A percentile compares a stretch with the other conserved stretches of the same genome.
phyloP scores from a whole-genome alignment of 1,140 invertebrate genomes.

The Drosophila punjabiensis region DNA sequence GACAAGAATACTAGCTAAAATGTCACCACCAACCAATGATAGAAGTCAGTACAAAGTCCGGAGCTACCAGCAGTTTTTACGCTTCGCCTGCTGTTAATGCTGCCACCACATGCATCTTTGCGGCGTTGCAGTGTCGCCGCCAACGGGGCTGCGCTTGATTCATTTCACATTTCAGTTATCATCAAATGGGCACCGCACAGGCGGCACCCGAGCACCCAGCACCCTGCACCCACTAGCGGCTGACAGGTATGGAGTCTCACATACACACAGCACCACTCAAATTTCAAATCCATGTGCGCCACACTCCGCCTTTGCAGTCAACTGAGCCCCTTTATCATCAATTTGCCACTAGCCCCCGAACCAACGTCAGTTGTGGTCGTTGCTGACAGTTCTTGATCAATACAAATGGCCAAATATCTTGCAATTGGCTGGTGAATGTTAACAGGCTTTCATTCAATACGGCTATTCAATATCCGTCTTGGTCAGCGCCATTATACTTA shows the following conservation, averaged over 20 bases:
- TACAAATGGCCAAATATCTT: constrained; percentile 52
- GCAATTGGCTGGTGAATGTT: constrained; percentile 35
- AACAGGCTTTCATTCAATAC: constrained; percentile 20
- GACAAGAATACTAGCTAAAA: neutral
- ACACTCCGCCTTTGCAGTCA: constrained; percentile 31
- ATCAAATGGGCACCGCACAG: constrained; percentile 41
- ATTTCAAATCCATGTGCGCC: constrained; percentile 42
- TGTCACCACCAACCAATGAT: neutral
- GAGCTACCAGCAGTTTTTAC: constrained; percentile 56
- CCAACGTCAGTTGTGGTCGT: constrained; percentile 31
- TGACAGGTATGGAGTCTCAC: constrained; percentile 8
- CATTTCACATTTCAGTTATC: constrained; percentile 66
- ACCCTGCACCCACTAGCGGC: neutral
- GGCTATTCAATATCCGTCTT: constrained; percentile 4
- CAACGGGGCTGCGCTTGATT: constrained; percentile 54
- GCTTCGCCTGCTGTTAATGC: constrained; percentile 50
- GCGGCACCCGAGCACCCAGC: neutral
- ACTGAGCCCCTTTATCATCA: constrained; percentile 58
- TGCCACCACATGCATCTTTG: constrained; percentile 59
- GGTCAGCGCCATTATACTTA: constrained; percentile 12
- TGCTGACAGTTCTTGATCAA: constrained; percentile 46
- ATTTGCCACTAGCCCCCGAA: constrained; percentile 30
- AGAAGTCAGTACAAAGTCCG: constrained; percentile 8
- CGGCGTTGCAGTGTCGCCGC: constrained; percentile 34
- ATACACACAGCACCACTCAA: constrained; percentile 16